Percentiles rank a stretch among this genome's conserved stretches.
phyloP scores from a whole-genome alignment of 2,113 vertebrate genomes.

The Eupsittula cactorum region DNA sequence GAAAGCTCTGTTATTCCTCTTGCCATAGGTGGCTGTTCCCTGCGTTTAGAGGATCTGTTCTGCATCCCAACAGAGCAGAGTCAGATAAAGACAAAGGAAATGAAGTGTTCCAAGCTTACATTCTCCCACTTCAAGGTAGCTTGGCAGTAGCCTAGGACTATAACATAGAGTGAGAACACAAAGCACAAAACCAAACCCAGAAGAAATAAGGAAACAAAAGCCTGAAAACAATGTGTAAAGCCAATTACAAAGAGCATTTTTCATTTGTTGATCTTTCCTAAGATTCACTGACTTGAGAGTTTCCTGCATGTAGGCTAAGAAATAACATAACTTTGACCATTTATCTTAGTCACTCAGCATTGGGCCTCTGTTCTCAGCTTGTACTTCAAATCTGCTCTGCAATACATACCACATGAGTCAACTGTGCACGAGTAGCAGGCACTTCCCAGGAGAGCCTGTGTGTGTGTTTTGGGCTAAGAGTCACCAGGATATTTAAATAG shows the following conservation, averaged over 20 bases:
- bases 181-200: neutral
- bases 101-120: neutral
- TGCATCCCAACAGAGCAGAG: neutral
- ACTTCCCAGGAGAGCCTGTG: neutral
- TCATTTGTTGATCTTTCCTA: slow-evolving; percentile 38
- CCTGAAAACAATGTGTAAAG: neutral
- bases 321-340: slow-evolving; percentile 36
- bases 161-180: neutral
- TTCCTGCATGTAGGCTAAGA: slow-evolving; percentile 48
- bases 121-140: neutral
- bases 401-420: slow-evolving; percentile 7
- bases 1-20: neutral
- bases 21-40: neutral
- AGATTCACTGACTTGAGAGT: slow-evolving; percentile 36
- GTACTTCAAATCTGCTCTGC: neutral
- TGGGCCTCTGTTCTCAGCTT: slow-evolving; percentile 23
- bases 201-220: neutral
- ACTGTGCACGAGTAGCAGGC: neutral
- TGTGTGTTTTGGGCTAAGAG: slow-evolving; percentile 28
- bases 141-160: neutral
- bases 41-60: neutral
- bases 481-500: slow-evolving; percentile 26
- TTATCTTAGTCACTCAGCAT: slow-evolving; percentile 57
- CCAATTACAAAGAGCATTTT: neutral
- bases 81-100: neutral